Percentiles rank a stretch among this genome's conserved stretches.
Evolutionary conservation across 1,140 invertebrate genomes (phyloP).

Genomic region (Monomorium pharaonis): DNA sequence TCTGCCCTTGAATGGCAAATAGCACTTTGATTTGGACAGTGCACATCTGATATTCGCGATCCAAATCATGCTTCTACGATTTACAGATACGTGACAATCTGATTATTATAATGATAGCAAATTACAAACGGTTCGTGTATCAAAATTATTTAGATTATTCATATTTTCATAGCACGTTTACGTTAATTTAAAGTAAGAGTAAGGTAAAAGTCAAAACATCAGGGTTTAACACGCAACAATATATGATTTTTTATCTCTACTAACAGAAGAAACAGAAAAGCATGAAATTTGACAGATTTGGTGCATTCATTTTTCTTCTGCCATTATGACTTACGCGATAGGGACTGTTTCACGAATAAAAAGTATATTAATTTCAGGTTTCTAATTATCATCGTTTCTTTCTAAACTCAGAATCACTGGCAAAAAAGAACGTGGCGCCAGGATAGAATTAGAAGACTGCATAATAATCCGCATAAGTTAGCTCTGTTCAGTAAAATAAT

Average conservation of each 20-base stretch:
- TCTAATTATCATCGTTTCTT: not conserved
- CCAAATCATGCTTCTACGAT: not conserved
- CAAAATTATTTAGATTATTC: not conserved
- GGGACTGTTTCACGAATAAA: not conserved
- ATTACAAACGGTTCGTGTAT: not conserved
- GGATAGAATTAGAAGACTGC: conserved; percentile 54
- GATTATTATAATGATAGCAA: not conserved
- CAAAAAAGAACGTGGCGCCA: not conserved
- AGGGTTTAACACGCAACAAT: not conserved
- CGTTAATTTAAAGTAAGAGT: not conserved
- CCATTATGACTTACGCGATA: not conserved
- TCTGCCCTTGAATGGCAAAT: conserved; percentile 9
- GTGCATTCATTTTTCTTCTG: not conserved
- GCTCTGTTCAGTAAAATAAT: conserved; percentile 68
- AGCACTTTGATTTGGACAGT: not conserved
- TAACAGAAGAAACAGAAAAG: not conserved
- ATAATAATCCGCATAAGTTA: conserved; percentile 67
- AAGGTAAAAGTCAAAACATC: not conserved
- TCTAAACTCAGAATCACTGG: not conserved
- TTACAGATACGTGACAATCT: not conserved
- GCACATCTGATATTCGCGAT: not conserved
- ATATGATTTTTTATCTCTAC: not conserved
- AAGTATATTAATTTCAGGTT: not conserved
- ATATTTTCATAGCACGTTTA: not conserved
- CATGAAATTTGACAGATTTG: not conserved